phyloP scores from a whole-genome alignment of 2,797 vertebrate genomes.

The Typhlichthys eigenmanni region DNA sequence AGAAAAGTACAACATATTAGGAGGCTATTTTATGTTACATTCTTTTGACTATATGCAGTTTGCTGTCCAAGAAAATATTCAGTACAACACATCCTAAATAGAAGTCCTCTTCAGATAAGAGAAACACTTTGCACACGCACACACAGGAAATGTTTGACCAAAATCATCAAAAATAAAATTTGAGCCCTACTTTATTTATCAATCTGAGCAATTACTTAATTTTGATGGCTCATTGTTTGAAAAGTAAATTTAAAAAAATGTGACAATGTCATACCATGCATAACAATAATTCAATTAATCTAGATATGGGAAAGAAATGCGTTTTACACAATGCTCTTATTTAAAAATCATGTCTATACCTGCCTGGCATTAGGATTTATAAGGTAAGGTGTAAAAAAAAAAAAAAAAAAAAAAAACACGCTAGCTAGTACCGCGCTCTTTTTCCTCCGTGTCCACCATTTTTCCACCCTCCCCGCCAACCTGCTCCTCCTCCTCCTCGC shows the following conservation, averaged over 20 bases:
- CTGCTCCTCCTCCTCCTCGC: conserved; percentile 50
- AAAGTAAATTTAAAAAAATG: conserved; percentile 1
- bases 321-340: background rate
- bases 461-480: conserved; percentile 59
- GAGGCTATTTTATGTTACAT: too few species aligned
- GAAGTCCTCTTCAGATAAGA: too few species aligned
- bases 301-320: background rate
- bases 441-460: conserved; percentile 76
- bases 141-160: too few species aligned
- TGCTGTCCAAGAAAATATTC: too few species aligned
- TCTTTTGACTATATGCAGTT: too few species aligned
- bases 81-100: too few species aligned
- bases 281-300: conserved; percentile 3
- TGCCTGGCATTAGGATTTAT: background rate
- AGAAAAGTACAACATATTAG: too few species aligned
- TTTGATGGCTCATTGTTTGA: too few species aligned
- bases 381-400: conserved; percentile 1
- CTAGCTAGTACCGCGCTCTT: conserved; percentile 57
- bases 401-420: conserved; percentile 38
- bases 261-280: background rate
- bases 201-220: too few species aligned
- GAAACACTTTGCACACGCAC: too few species aligned
- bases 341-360: conserved; percentile 9
- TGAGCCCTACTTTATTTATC: too few species aligned
- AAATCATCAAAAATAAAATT: too few species aligned